Evolutionary conservation across 2,113 vertebrate genomes (phyloP).

Genomic region (Paradisaea rubra): DNA sequence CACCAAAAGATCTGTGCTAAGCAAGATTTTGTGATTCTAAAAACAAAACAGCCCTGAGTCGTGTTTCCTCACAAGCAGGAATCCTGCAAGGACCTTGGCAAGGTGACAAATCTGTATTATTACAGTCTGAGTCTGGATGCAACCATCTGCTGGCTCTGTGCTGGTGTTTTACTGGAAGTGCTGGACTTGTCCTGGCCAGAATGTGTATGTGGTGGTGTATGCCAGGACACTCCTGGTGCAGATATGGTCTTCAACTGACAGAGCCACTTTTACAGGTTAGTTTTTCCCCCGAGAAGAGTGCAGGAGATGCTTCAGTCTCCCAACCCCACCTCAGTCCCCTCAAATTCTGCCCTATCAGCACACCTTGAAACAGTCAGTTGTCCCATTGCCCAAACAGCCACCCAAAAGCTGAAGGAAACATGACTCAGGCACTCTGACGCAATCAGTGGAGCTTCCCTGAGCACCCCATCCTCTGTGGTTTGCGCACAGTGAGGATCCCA

Average conservation of each 20-base stretch:
- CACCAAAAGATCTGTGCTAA: not conserved
- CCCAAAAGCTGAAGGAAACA: not conserved
- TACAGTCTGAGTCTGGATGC: not conserved
- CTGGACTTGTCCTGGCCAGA: not conserved
- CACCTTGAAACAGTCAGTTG: not conserved
- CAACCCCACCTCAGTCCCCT: not conserved
- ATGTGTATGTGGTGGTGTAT: not conserved
- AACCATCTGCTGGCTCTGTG: not conserved
- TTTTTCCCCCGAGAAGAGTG: not conserved
- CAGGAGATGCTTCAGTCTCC: not conserved
- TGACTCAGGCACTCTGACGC: not conserved
- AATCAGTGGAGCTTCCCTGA: not conserved
- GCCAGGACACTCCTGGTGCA: not conserved
- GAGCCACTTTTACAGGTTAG: not conserved
- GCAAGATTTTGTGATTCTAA: not conserved
- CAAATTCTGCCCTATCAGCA: not conserved
- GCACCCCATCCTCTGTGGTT: not conserved
- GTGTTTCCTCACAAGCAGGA: accelerated
- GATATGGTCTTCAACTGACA: not conserved
- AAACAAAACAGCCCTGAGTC: not conserved
- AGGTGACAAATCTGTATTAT: accelerated
- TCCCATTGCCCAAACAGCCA: not conserved
- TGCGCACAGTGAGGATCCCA: not conserved
- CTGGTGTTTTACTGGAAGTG: not conserved
- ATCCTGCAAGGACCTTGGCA: not conserved